phyloP scores from a whole-genome alignment of 2,888 invertebrate species.

The Brachyopa scutellaris region DNA sequence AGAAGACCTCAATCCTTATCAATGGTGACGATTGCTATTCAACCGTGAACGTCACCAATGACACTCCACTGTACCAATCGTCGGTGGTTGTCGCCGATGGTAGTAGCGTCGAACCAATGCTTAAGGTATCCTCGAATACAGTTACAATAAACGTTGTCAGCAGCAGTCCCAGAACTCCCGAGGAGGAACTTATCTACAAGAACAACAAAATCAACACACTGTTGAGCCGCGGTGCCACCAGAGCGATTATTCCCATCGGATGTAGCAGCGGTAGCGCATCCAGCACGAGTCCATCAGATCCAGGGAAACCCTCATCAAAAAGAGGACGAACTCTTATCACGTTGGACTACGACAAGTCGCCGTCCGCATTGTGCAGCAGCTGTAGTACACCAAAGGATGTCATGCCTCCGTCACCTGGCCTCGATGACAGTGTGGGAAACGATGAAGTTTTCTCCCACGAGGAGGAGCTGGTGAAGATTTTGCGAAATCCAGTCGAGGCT shows the following conservation, averaged over 20 bases:
- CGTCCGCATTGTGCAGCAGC: constrained; percentile 31
- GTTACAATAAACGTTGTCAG: constrained; percentile 84
- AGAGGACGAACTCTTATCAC: constrained; percentile 80
- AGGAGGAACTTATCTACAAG: constrained; percentile 79
- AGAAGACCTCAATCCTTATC: constrained; percentile 88
- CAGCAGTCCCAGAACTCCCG: constrained; percentile 76
- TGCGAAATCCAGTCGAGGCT: constrained; percentile 89
- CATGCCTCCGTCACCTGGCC: constrained; percentile 28
- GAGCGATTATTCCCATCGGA: constrained; percentile 82
- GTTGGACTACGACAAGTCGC: constrained; percentile 79
- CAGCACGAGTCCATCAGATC: constrained; percentile 74
- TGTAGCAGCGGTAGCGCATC: constrained; percentile 75
- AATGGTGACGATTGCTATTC: constrained; percentile 89
- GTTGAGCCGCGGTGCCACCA: constrained; percentile 76
- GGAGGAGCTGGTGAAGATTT: constrained; percentile 83
- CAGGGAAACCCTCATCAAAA: constrained; percentile 70
- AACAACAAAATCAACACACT: constrained; percentile 80
- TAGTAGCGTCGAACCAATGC: constrained; percentile 66
- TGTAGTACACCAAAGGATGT: constrained; percentile 25
- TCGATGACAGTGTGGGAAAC: constrained; percentile 33
- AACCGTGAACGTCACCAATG: constrained; percentile 87
- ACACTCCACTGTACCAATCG: constrained; percentile 87
- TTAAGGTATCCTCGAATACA: constrained; percentile 84
- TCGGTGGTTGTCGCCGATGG: constrained; percentile 88
- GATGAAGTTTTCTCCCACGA: constrained; percentile 78